These are phyloP conservation scores for Phyllotis vaccarum DNA, from an alignment of 2,797 vertebrate species.

Conservation along the genomic window DNA sequence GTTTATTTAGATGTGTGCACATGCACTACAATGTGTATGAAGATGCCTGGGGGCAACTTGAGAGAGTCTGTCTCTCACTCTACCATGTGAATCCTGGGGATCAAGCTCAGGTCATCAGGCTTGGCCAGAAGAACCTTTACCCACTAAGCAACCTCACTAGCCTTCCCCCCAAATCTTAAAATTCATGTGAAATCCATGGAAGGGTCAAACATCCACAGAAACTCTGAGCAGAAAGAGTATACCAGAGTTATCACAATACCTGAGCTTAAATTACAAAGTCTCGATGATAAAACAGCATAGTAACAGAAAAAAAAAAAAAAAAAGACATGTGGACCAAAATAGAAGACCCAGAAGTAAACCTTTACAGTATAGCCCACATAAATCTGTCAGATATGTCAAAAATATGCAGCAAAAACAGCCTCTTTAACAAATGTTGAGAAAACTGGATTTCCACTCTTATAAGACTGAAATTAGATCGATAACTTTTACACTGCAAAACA, in stretches of 20 bases:
- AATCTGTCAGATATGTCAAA: not conserved
- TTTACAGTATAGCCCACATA: not conserved
- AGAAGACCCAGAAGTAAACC: not conserved
- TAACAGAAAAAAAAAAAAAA: not conserved
- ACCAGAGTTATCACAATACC: not conserved
- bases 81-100: not conserved
- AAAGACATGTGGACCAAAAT: too few relatives aligned
- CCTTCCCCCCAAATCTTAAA: not conserved
- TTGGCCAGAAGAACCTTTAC: not conserved
- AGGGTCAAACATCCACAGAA: not conserved
- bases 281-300: not conserved
- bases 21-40: not conserved
- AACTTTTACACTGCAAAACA: not conserved
- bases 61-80: not conserved
- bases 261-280: not conserved
- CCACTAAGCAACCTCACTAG: not conserved
- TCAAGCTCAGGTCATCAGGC: not conserved
- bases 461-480: not conserved
- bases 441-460: not conserved
- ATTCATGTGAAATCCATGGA: not conserved
- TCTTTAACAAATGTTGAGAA: not conserved
- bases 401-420: not conserved
- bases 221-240: not conserved
- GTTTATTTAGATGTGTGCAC: not conserved
- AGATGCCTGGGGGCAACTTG: not conserved